Evolutionary conservation across 2,113 vertebrate species (phyloP).

Genomic region (Pontoporia blainvillei): DNA sequence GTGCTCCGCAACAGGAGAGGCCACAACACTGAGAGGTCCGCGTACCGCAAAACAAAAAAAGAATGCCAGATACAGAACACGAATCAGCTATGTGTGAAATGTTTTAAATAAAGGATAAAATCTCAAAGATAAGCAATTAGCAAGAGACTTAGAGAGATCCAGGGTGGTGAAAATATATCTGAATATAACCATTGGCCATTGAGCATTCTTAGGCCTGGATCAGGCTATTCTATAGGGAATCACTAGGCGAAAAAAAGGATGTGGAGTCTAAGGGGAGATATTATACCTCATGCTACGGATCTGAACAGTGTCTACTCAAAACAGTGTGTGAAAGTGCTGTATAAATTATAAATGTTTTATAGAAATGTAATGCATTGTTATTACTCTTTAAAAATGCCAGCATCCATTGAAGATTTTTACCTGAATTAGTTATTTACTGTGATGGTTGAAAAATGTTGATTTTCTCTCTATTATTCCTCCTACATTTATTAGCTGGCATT

Average conservation of each 20-base stretch:
- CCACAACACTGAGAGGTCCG: too few relatives aligned
- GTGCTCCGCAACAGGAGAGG: too few relatives aligned
- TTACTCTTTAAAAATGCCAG: constrained; percentile 4
- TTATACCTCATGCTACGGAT: neutral
- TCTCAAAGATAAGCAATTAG: neutral
- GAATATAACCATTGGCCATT: neutral
- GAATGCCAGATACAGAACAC: neutral
- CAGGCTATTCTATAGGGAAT: neutral
- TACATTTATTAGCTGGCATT: constrained; percentile 5
- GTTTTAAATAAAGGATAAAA: constrained; percentile 18
- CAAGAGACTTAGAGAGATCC: neutral
- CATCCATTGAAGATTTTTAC: neutral
- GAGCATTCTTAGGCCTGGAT: neutral
- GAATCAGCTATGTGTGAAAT: neutral
- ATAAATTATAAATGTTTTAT: neutral
- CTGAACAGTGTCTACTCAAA: neutral
- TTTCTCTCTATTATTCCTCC: neutral
- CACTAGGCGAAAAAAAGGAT: neutral
- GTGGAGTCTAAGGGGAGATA: neutral
- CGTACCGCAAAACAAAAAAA: neutral
- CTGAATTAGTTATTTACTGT: neutral
- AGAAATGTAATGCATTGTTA: neutral
- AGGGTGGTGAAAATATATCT: neutral
- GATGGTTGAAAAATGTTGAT: neutral
- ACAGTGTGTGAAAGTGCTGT: neutral